Evolutionary conservation across 2,113 vertebrate genomes (phyloP).

Genomic region (Parotia lawesii): DNA sequence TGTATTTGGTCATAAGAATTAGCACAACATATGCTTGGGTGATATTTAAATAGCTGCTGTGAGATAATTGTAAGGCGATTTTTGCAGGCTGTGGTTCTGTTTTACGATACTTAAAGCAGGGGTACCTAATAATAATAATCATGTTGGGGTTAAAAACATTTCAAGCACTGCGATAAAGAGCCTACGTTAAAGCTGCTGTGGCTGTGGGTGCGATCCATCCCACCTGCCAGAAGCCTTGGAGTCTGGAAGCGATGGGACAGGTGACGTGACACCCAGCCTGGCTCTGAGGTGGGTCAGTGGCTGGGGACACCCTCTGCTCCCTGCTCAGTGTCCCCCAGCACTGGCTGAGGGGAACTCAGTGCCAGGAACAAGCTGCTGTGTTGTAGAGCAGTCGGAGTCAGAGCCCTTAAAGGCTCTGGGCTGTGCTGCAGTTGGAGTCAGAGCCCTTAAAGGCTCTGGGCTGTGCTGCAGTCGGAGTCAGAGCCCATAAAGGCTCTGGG

Average conservation of each 20-base stretch:
- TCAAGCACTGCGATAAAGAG: background rate
- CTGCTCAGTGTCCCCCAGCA: background rate
- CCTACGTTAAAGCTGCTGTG: accelerated
- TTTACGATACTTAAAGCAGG: background rate
- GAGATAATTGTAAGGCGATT: slow-evolving; percentile 44
- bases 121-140: background rate
- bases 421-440: too few relatives aligned
- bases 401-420: background rate
- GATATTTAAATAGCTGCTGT: slow-evolving; percentile 55
- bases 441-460: background rate
- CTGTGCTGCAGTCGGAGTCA: too few relatives aligned
- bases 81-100: slow-evolving; percentile 9
- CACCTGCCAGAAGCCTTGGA: background rate
- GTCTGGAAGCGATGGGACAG: background rate
- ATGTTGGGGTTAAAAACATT: background rate
- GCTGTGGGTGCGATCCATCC: background rate
- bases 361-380: accelerated
- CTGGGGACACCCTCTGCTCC: background rate
- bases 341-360: accelerated
- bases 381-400: too few relatives aligned
- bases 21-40: slow-evolving; percentile 44
- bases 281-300: accelerated
- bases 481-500: background rate
- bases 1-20: slow-evolving; percentile 62
- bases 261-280: accelerated